phyloP scores from a whole-genome alignment of 2,888 invertebrate genomes.

The Ophion slaviceki region DNA sequence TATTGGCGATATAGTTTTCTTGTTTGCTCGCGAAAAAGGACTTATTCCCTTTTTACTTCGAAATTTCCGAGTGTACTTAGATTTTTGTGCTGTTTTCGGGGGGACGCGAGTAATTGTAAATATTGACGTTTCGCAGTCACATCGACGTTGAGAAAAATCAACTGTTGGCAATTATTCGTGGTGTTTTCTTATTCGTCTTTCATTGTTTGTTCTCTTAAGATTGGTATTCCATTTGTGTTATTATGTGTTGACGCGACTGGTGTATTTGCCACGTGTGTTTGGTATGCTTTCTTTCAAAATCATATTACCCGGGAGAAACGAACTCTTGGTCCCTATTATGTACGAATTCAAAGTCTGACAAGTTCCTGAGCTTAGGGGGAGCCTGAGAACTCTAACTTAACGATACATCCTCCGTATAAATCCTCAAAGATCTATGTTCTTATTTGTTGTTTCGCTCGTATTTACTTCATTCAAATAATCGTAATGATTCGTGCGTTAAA shows the following conservation, averaged over 20 bases:
- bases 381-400: slow-evolving; percentile 47
- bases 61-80: slow-evolving; percentile 4
- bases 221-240: slow-evolving; percentile 14
- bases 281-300: slow-evolving; percentile 54
- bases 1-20: slow-evolving; percentile 36
- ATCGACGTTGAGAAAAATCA: slow-evolving; percentile 31
- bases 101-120: slow-evolving; percentile 14
- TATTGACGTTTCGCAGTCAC: slow-evolving; percentile 55
- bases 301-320: slow-evolving; percentile 72
- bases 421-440: slow-evolving; percentile 17
- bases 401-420: slow-evolving; percentile 45
- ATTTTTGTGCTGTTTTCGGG: background rate
- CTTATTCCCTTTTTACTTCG: background rate
- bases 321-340: slow-evolving; percentile 79
- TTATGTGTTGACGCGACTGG: slow-evolving; percentile 8
- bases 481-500: background rate
- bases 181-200: slow-evolving; percentile 15
- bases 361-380: slow-evolving; percentile 49
- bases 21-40: slow-evolving; percentile 5
- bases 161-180: slow-evolving; percentile 32
- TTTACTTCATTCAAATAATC: slow-evolving; percentile 25
- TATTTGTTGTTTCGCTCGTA: slow-evolving; percentile 15
- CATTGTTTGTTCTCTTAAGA: background rate
- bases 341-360: slow-evolving; percentile 64
- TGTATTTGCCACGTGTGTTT: slow-evolving; percentile 3